Conservation (phyloP, 2,113 vertebrate species). For the Lates calcarifer region DNA sequence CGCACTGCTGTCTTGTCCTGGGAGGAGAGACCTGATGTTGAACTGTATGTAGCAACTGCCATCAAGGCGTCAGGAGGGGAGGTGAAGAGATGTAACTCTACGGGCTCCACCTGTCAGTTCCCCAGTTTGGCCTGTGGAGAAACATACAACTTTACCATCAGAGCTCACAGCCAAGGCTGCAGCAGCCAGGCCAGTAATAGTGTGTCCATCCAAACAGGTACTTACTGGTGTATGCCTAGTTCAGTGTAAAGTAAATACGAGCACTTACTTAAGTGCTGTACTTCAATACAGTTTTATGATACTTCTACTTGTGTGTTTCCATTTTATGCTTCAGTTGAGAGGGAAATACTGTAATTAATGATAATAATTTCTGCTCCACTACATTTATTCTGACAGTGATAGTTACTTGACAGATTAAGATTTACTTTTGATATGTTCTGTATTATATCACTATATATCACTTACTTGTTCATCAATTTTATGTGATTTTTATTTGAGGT, state of each 20-base stretch:
- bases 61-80: conserved; percentile 45
- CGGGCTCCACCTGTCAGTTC: conserved; percentile 65
- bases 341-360: no score
- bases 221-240: background rate
- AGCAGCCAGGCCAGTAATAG: conserved; percentile 55
- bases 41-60: conserved; percentile 58
- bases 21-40: conserved; percentile 65
- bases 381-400: no score
- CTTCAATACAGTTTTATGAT: background rate
- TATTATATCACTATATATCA: no score
- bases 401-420: background rate
- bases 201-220: conserved; percentile 75
- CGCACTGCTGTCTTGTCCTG: conserved; percentile 71
- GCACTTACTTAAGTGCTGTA: background rate
- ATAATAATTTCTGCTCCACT: no score
- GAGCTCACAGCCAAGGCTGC: conserved; percentile 66
- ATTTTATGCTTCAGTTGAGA: background rate
- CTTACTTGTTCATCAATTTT: no score
- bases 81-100: conserved; percentile 56
- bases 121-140: conserved; percentile 74
- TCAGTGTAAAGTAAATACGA: background rate
- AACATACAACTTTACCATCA: conserved; percentile 75
- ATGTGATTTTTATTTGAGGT: background rate
- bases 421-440: background rate
- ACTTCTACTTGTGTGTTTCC: background rate